Base-by-base conservation (phyloP, 2,797 vertebrate species). In the Staurois parvus region DNA sequence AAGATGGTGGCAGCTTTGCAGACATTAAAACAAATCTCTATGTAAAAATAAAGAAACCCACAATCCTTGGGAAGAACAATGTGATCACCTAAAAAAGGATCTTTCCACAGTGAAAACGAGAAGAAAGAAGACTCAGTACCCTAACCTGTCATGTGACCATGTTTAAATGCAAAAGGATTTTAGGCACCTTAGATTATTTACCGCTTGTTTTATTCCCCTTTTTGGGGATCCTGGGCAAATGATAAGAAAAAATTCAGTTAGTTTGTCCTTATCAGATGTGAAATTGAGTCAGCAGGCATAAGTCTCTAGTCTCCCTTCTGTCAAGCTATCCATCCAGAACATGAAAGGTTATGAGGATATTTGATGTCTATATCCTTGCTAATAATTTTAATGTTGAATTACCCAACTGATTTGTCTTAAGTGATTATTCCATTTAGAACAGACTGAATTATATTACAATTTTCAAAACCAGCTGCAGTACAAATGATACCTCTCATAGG, bases 361-460 rank as follows among this genome's bases (percentile, higher is more conserved):
- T 91, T 69, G 81, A 85, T 86, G n/a, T 77, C 83, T 84, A 88
- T 87, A 90, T 85, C 84, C 89, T 32, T 91, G 85, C 90, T 90
- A 89, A 90, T 84, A 52, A 32, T 88, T 89, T 73, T 88, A 89
- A 88, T 86, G 87, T 6, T 84, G 85, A 90, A 88, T 85, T 90
- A 84, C 72, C 91, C 89, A 88, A 91, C 72, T 17, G 0, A 88
- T 87, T 88, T 74, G 69, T 85, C 88, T 88, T 87, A 56, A 83
- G 72, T 85, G 78, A 87, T 86, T 62, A 88, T 87, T 87, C 66
- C 88, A 88, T 87, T 88, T 85, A 85, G 5, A 87, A 87, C 52
- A 68, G 79, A 80, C 76, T 87, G 26, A 24, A 84, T 89, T 90
- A 86, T 90, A 91, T 90, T 88, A 89, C 89, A 86, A 85, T 89